A percentile compares a stretch with the other conserved stretches of the same genome.
phyloP scores from a whole-genome alignment of 2,797 vertebrate species.

The Pseudomugil gertrudae region DNA sequence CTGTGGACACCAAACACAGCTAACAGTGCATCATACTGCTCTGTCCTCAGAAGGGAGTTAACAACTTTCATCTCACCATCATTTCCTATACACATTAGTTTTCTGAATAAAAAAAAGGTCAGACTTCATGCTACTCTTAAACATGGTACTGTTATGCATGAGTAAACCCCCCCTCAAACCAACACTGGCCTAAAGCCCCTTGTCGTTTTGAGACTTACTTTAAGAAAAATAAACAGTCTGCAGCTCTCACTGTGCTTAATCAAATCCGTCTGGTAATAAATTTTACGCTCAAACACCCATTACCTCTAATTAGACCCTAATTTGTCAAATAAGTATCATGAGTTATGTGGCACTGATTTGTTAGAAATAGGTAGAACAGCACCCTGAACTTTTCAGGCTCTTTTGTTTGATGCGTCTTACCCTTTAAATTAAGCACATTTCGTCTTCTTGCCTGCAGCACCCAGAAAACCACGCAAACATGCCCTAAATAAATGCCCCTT shows the following conservation, averaged over 20 bases:
- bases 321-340: slow-evolving; percentile 68
- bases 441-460: slow-evolving; percentile 25
- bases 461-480: slow-evolving; percentile 5
- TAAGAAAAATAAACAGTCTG: slow-evolving; percentile 48
- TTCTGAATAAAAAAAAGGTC: slow-evolving; percentile 7
- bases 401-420: slow-evolving; percentile 21
- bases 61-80: slow-evolving; percentile 28
- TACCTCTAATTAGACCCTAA: slow-evolving; percentile 69
- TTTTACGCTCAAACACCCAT: slow-evolving; percentile 71
- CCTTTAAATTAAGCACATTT: slow-evolving; percentile 11
- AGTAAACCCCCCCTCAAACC: no score
- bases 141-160: background rate
- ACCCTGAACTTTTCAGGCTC: slow-evolving; percentile 24
- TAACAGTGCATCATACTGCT: slow-evolving; percentile 44
- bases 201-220: slow-evolving; percentile 18
- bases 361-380: slow-evolving; percentile 28
- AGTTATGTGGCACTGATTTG: slow-evolving; percentile 29
- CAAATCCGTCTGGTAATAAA: slow-evolving; percentile 69
- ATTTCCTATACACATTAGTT: slow-evolving; percentile 19
- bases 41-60: slow-evolving; percentile 36
- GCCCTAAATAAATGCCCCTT: slow-evolving; percentile 31
- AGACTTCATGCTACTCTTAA: background rate
- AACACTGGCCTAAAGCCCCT: slow-evolving; percentile 26
- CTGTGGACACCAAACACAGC: slow-evolving; percentile 55
- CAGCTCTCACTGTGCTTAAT: slow-evolving; percentile 57